Evolutionary conservation across 2,113 vertebrate genomes (phyloP).

Genomic region (Rhinolophus ferrumequinum): DNA sequence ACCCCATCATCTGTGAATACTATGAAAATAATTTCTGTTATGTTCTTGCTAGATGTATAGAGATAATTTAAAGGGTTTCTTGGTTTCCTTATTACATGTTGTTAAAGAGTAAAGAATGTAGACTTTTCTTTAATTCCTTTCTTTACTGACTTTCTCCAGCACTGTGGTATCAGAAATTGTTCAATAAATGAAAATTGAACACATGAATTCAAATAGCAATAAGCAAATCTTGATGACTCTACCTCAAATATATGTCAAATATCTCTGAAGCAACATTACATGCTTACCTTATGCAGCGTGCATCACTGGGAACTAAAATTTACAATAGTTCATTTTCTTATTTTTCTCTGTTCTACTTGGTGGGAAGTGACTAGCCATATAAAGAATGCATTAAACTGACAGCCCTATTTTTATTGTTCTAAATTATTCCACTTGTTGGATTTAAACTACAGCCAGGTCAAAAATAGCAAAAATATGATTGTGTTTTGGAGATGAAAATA

Average conservation of each 20-base stretch:
- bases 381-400: not conserved
- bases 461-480: not conserved
- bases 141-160: not conserved
- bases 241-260: not conserved
- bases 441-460: not conserved
- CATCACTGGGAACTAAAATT: not conserved
- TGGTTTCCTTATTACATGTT: not conserved
- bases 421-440: not conserved
- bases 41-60: not conserved
- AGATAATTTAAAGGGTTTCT: not conserved
- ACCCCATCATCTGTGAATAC: not conserved
- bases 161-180: not conserved
- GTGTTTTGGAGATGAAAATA: not conserved
- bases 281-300: not conserved
- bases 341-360: not conserved
- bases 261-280: not conserved
- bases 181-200: conserved; percentile 26
- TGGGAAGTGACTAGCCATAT: not conserved
- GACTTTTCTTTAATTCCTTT: not conserved
- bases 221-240: not conserved
- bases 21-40: not conserved
- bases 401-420: not conserved
- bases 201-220: not conserved
- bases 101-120: not conserved
- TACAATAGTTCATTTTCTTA: not conserved